Conservation (phyloP, 2,113 vertebrate genomes). For the Meriones unguiculatus region DNA sequence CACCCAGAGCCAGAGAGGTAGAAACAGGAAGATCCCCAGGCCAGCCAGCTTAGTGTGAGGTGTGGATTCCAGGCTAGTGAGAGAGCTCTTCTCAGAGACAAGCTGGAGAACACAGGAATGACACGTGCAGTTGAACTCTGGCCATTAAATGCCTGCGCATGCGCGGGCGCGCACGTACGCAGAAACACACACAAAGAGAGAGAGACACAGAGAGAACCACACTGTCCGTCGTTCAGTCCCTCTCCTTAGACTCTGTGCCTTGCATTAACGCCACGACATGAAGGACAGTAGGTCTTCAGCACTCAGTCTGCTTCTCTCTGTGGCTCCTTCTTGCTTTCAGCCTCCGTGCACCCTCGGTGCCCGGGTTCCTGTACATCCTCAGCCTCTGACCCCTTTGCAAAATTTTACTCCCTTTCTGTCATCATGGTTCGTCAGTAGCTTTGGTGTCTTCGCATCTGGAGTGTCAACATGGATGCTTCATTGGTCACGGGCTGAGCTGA, state of each 20-base stretch:
- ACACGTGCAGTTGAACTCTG: background rate
- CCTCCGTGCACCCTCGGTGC: fast-evolving
- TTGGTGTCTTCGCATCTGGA: background rate
- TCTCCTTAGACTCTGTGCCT: fast-evolving
- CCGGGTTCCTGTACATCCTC: background rate
- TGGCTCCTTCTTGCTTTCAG: background rate
- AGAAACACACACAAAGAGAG: background rate
- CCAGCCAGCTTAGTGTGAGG: background rate
- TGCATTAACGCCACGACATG: fast-evolving
- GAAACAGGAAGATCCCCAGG: background rate
- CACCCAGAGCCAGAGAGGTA: background rate
- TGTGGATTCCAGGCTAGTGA: background rate
- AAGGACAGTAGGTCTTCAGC: fast-evolving
- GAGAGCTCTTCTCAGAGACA: background rate
- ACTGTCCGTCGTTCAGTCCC: background rate
- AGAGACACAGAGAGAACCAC: background rate
- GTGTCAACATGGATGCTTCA: background rate
- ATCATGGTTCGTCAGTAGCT: background rate
- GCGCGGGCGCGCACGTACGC: fast-evolving
- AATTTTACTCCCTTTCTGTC: background rate
- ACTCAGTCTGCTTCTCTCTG: fast-evolving
- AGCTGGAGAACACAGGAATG: background rate
- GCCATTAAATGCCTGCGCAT: background rate
- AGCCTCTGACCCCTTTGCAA: background rate
- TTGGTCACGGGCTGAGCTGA: background rate